phyloP scores from a whole-genome alignment of 2,888 invertebrate genomes.

The Coelinius sp. region DNA sequence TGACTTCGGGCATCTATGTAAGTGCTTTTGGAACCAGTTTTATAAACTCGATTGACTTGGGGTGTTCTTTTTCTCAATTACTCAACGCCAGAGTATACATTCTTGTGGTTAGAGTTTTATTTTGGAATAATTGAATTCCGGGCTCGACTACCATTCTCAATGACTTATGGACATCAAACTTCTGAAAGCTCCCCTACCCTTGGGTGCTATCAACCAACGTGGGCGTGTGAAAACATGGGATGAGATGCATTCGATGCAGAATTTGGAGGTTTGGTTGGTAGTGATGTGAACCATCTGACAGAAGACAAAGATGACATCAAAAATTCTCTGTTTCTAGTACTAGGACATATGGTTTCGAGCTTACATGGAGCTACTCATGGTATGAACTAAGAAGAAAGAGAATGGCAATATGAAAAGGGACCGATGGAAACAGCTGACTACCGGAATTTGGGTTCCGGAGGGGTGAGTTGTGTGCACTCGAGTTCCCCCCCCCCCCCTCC shows the following conservation, averaged over 20 bases:
- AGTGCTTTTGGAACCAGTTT: background rate
- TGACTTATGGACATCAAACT: background rate
- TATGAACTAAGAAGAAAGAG: background rate
- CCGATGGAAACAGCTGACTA: constrained; percentile 65
- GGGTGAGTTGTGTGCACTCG: constrained; percentile 53
- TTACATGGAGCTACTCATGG: background rate
- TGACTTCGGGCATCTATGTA: background rate
- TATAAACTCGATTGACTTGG: background rate
- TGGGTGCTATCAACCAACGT: background rate
- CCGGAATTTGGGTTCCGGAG: constrained; percentile 67
- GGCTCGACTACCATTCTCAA: background rate
- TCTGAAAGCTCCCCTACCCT: background rate
- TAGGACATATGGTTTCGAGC: background rate
- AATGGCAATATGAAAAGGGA: constrained; percentile 37
- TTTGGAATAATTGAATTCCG: background rate
- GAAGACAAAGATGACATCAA: background rate
- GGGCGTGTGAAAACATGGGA: constrained; percentile 20
- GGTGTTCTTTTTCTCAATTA: background rate
- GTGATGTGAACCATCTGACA: constrained; percentile 14
- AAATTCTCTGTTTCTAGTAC: background rate
- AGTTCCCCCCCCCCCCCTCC: constrained; percentile 40
- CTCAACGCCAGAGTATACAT: background rate
- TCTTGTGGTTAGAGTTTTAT: background rate
- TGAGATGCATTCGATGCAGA: too few relatives aligned
- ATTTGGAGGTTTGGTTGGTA: constrained; percentile 25